Evolutionary conservation across 2,113 vertebrate genomes (phyloP).

Genomic region (Nannospalax galili): DNA sequence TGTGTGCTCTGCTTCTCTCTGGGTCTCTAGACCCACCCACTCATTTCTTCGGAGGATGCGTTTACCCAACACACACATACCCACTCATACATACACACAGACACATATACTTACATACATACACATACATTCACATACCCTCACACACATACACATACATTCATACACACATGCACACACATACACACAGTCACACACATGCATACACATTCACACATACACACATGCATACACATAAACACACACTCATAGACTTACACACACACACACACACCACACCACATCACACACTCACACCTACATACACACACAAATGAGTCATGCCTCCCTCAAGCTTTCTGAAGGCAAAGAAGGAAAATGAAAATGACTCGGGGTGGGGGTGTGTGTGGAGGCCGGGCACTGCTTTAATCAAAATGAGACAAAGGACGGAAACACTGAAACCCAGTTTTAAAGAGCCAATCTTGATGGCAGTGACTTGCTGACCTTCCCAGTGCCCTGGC

Average conservation of each 20-base stretch:
- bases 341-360: conserved; percentile 62
- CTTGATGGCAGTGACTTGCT: fast-evolving
- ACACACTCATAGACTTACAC: too few species aligned
- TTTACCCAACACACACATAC: too few species aligned
- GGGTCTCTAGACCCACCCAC: too few species aligned
- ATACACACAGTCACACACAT: not conserved
- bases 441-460: not conserved
- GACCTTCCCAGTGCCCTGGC: not conserved
- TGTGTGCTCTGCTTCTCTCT: too few species aligned
- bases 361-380: conserved; percentile 39
- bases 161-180: not conserved
- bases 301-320: not conserved
- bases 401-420: conserved; percentile 53
- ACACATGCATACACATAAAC: too few species aligned
- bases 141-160: too few species aligned
- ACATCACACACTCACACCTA: too few species aligned
- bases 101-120: too few species aligned
- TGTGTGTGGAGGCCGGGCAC: not conserved
- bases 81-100: too few species aligned
- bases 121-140: too few species aligned
- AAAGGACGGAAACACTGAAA: not conserved
- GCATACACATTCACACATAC: not conserved
- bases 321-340: not conserved
- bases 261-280: not conserved
- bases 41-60: too few species aligned